Evolutionary conservation across 2,888 invertebrate genomes (phyloP).

Genomic region (Lissonota sp.): DNA sequence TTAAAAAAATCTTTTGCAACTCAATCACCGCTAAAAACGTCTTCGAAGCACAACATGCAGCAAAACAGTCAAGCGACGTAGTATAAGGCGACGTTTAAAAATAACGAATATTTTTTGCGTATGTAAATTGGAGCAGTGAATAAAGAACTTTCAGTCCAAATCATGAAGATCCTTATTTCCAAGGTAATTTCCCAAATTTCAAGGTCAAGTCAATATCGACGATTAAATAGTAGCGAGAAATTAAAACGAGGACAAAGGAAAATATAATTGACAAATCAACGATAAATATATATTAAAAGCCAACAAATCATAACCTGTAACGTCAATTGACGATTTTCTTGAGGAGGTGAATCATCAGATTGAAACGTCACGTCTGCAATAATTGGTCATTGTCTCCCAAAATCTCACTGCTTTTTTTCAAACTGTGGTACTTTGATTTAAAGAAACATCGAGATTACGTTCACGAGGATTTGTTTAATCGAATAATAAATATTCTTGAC

Average conservation of each 20-base stretch:
- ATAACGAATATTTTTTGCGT: too few relatives aligned
- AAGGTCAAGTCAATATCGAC: not conserved
- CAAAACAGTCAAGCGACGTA: too few relatives aligned
- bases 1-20: too few relatives aligned
- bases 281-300: slow-evolving; percentile 33
- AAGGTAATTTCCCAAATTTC: not conserved
- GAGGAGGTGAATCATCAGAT: slow-evolving; percentile 53
- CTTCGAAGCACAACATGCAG: too few relatives aligned
- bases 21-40: too few relatives aligned
- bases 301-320: slow-evolving; percentile 72
- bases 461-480: slow-evolving; percentile 46
- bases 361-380: slow-evolving; percentile 38
- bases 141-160: not conserved
- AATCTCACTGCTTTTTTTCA: slow-evolving; percentile 11
- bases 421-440: not conserved
- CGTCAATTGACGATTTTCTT: slow-evolving; percentile 65
- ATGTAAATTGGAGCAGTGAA: not conserved
- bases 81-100: too few relatives aligned
- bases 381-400: slow-evolving; percentile 38
- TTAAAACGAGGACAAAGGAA: slow-evolving; percentile 3
- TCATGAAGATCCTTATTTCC: slow-evolving; percentile 22
- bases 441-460: slow-evolving; percentile 14
- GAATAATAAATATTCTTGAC: slow-evolving; percentile 58
- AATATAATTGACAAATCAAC: slow-evolving; percentile 37
- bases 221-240: slow-evolving; percentile 64